A percentile compares a stretch with the other conserved stretches of the same genome.
Conservation (phyloP, 2,888 invertebrate genomes). For the Ophraella communa region DNA sequence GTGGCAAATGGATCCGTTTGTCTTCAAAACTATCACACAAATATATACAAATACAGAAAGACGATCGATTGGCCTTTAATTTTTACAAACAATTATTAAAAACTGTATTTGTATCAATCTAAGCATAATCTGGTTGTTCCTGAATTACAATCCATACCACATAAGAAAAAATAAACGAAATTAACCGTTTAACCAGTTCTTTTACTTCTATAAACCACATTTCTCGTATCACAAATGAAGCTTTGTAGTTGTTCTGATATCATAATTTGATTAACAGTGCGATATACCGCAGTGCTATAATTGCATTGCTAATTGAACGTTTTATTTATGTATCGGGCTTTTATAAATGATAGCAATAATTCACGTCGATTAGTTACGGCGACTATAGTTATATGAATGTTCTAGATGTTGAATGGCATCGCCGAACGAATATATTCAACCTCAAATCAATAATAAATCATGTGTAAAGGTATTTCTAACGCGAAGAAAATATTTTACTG, state of each 20-base stretch:
- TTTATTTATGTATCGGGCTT: conserved; percentile 54
- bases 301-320: conserved; percentile 56
- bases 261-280: conserved; percentile 54
- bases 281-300: conserved; percentile 53
- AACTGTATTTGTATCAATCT: background rate
- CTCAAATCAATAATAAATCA: background rate
- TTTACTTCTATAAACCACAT: conserved; percentile 13
- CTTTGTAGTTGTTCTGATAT: conserved; percentile 43
- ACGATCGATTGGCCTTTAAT: too few relatives aligned
- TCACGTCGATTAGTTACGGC: conserved; percentile 50
- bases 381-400: conserved; percentile 12
- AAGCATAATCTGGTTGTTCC: background rate
- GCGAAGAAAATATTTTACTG: background rate
- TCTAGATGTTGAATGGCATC: conserved; percentile 13
- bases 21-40: too few relatives aligned
- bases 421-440: background rate
- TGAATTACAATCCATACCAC: background rate
- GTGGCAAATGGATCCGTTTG: too few relatives aligned
- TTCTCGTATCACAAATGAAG: conserved; percentile 14
- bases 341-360: conserved; percentile 52
- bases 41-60: too few relatives aligned
- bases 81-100: too few relatives aligned
- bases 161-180: background rate
- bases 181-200: conserved; percentile 16
- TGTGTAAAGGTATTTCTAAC: background rate